Percentiles rank a stretch among this genome's conserved stretches.
Evolutionary conservation across 2,113 vertebrate species (phyloP).

Genomic region (Arvicanthis niloticus): DNA sequence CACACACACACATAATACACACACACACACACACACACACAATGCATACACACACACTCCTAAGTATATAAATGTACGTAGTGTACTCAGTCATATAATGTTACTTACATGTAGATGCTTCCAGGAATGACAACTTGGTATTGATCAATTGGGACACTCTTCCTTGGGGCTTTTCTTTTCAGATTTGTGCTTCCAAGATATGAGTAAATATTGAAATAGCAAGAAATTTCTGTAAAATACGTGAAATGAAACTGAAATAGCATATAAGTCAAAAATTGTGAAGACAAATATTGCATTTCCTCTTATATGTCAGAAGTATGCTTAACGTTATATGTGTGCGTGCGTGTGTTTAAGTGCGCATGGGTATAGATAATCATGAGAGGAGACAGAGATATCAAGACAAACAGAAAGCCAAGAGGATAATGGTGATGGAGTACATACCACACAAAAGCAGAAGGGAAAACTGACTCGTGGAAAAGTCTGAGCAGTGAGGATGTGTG

Average conservation of each 20-base stretch:
- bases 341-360: neutral
- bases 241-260: neutral
- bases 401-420: neutral
- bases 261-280: neutral
- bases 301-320: neutral
- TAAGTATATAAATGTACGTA: neutral
- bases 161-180: neutral
- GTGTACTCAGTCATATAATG: neutral
- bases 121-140: neutral
- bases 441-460: neutral
- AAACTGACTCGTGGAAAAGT: neutral
- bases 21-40: rapidly evolving
- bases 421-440: neutral
- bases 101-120: neutral
- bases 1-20: neutral
- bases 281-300: neutral
- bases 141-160: neutral
- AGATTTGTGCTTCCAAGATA: neutral
- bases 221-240: neutral
- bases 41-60: neutral
- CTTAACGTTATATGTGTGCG: neutral
- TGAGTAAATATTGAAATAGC: neutral
- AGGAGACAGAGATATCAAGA: neutral
- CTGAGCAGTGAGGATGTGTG: neutral
- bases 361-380: neutral